Evolutionary conservation across 2,113 vertebrate species (phyloP).

Genomic region (Atherinomorus stipes): DNA sequence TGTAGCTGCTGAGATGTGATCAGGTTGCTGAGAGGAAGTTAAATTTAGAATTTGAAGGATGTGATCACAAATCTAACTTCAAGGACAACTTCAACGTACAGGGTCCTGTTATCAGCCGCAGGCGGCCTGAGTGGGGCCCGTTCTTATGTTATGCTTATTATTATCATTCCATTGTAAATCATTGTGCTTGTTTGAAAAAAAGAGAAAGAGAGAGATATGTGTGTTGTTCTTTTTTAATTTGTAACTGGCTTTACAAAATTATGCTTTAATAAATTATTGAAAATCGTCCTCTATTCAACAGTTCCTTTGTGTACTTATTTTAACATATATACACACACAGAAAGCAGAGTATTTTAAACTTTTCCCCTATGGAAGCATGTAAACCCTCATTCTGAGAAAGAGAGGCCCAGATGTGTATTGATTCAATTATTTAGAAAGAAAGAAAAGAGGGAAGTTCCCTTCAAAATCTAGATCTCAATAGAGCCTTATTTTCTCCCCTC

Average conservation of each 20-base stretch:
- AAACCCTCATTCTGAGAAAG: too few species aligned
- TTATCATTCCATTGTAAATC: constrained; percentile 72
- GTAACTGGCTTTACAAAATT: constrained; percentile 93
- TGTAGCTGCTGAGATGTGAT: constrained; percentile 44
- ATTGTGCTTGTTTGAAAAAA: constrained; percentile 84
- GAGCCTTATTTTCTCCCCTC: too few species aligned
- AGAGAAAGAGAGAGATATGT: constrained; percentile 76
- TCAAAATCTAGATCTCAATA: too few species aligned
- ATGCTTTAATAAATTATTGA: constrained; percentile 91
- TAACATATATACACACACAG: background rate
- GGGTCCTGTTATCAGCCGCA: constrained; percentile 88
- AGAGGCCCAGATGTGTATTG: too few species aligned
- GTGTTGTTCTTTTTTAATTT: constrained; percentile 84
- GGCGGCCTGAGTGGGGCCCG: constrained; percentile 88
- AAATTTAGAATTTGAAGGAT: constrained; percentile 3
- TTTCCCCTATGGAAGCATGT: too few species aligned
- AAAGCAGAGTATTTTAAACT: too few species aligned
- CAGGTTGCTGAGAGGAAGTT: background rate
- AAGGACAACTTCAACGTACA: constrained; percentile 61
- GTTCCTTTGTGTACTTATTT: constrained; percentile 36
- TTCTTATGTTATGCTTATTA: constrained; percentile 75
- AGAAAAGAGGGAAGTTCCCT: too few species aligned
- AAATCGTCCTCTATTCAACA: constrained; percentile 60
- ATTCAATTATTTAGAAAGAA: too few species aligned
- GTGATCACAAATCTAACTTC: constrained; percentile 54